Base-by-base conservation (phyloP, 2,888 invertebrate species). In the Euzophera pinguis region DNA sequence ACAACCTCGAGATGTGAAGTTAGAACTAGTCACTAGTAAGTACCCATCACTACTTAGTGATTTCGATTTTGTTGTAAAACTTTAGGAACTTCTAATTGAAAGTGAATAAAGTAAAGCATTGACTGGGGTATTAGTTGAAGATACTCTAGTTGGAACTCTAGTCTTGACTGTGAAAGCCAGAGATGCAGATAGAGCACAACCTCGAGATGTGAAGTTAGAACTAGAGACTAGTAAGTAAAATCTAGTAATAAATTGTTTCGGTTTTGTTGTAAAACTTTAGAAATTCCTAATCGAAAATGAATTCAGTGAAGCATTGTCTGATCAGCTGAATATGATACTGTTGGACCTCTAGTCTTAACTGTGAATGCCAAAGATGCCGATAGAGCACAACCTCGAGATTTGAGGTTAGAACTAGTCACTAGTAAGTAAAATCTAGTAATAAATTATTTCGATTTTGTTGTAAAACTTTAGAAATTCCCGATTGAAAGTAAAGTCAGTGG, bases 301-400 rank as follows among this genome's bases (percentile, higher is more conserved):
- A n/a, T n/a, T n/a, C n/a, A 92, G 93, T 45, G 96, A 96, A 0
- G 93, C 96, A 0, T 87, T 97, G 52, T 94, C 94, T 10, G 95
- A 17, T 92, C 97, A 32, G 91, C 92, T 17, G 97, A 97, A 76
- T 95, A 97, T 68, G 95, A 95, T 53, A 93, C 95, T 0, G 96
- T 97, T 37, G 97, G 96, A 9, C 94, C 95, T 0, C 81, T 95
- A 39, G 95, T 96, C 0, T 92, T 97, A 81, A 94, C 93, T 0
- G 91, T 97, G 8, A 93, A 93, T 71, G 97, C 97, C 0, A 90
- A 95, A 42, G 97, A 97, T 74, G 97, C 96, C 0, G 97, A 98
- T 67, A 90, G 94, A 9, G 97, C 96, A 0, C 93, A 94, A 71
- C 97, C 97, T 0, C 91, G 97, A 49, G 93, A 93, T 71, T 94